Base-by-base conservation (phyloP, 2,113 vertebrate genomes). In the Mastomys coucha region DNA sequence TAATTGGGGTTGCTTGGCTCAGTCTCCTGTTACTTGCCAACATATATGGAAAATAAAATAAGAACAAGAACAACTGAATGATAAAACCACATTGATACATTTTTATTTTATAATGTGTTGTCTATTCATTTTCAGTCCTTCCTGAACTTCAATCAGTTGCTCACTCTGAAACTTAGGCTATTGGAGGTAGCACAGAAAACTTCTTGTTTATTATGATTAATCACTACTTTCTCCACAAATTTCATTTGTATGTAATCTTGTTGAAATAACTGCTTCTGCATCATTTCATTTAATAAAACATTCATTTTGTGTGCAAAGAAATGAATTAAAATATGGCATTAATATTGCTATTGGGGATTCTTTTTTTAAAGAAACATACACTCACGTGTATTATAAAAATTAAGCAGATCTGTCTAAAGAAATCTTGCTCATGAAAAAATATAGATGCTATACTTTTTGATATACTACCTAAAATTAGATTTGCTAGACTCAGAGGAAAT, bases 1-100 rank as follows among this genome's bases (percentile, higher is more conserved):
- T 97, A 98, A 98, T 97, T 97, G 95, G 60, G 53, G 88, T 89
- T 91, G 89, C 94, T 96, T 98, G 93, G 90, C 87, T 95, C 84
- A 16, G 58, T 80, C 65, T 98, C 69, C 84, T 90, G 60, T 86
- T 95, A 91, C 24, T 96, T 96, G 65, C 56, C 93, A 84, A 92
- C 60, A 96, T 80, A 93, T 65, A 42, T 2, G 39, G 8, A 2
- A 84, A 31, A 84, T 26, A 81, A 11, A 1, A 70, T 0, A 4
- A 3, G n/a, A 90, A 85, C 1, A 28, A 2, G 4, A 7, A 86
- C 14, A 45, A 73, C 77, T 11, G 39, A 24, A 31, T 53, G 42
- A 28, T 82, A 97, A 97, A 80, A 73, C 82, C 24, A 69, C n/a
- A 63, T 56, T 82, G 36, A 63, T 7, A 0, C 76, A 93, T 97